These are phyloP conservation scores for Drosophila mulleri DNA, from an alignment of 2,888 invertebrate species.

Conservation along the genomic window DNA sequence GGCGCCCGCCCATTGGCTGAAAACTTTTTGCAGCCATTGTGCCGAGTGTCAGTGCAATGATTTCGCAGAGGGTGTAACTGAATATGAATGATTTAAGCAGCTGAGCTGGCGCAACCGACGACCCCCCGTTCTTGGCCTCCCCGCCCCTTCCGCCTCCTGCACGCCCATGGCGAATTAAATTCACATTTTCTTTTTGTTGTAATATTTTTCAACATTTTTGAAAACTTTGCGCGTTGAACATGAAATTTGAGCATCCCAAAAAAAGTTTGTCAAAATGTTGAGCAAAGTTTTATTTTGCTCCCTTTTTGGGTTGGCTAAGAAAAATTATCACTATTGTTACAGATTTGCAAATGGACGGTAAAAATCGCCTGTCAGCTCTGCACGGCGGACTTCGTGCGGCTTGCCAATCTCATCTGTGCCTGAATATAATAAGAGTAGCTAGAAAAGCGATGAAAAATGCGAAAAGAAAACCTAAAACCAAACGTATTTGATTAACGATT, in stretches of 20 bases:
- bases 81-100: slow-evolving; percentile 67
- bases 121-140: background rate
- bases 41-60: slow-evolving; percentile 61
- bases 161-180: slow-evolving; percentile 51
- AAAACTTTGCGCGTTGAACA: slow-evolving; percentile 51
- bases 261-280: slow-evolving; percentile 73
- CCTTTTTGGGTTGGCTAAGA: slow-evolving; percentile 43
- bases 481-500: too few species aligned
- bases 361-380: slow-evolving; percentile 37
- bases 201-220: slow-evolving; percentile 66
- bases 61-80: slow-evolving; percentile 43
- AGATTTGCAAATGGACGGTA: slow-evolving; percentile 63
- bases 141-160: background rate
- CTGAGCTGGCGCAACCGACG: slow-evolving; percentile 22
- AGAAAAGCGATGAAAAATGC: background rate
- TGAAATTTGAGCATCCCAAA: slow-evolving; percentile 44
- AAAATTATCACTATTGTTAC: slow-evolving; percentile 76
- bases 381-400: slow-evolving; percentile 6
- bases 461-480: too few species aligned
- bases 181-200: slow-evolving; percentile 44
- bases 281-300: slow-evolving; percentile 32
- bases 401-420: background rate
- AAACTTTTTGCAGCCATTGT: slow-evolving; percentile 71
- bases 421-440: background rate
- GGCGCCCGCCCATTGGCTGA: slow-evolving; percentile 23